Percentiles rank a stretch among this genome's conserved stretches.
Evolutionary conservation across 1,140 invertebrate species (phyloP).

Genomic region (Ceratina calcarata): DNA sequence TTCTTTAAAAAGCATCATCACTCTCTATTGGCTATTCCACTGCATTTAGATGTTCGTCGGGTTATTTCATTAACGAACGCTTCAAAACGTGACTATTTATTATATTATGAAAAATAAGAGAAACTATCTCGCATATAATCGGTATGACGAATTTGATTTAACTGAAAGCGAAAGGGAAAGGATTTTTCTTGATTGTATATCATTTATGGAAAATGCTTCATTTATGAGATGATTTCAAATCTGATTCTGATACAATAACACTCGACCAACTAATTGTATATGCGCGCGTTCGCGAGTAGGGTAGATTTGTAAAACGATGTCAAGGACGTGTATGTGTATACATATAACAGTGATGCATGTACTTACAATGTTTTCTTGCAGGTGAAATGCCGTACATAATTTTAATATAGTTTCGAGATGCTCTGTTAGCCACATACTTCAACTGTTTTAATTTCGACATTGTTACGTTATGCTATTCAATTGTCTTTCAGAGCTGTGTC

Average conservation of each 20-base stretch:
- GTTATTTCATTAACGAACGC: no score
- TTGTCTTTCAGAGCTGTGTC: no score
- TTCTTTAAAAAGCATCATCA: no score
- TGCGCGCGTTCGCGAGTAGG: constrained; percentile 13
- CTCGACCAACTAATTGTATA: constrained; percentile 33
- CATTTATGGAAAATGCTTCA: background rate
- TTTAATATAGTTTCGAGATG: constrained; percentile 6
- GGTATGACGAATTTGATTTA: background rate
- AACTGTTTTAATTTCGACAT: no score
- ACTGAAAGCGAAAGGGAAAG: background rate
- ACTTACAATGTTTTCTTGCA: constrained; percentile 4
- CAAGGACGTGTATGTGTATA: constrained; percentile 12
- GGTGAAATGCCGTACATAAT: background rate
- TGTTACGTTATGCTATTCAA: no score
- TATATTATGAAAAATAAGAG: background rate
- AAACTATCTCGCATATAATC: background rate
- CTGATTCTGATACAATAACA: background rate
- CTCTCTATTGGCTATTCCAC: no score
- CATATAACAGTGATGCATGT: constrained; percentile 1
- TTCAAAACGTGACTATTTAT: no score
- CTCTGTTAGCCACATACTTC: no score
- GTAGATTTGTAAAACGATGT: constrained; percentile 27
- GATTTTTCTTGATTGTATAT: no score
- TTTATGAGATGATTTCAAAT: constrained; percentile 15
- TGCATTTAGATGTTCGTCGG: no score